Conservation (phyloP, 2,113 vertebrate species). For the Epinephelus cyanopodus region DNA sequence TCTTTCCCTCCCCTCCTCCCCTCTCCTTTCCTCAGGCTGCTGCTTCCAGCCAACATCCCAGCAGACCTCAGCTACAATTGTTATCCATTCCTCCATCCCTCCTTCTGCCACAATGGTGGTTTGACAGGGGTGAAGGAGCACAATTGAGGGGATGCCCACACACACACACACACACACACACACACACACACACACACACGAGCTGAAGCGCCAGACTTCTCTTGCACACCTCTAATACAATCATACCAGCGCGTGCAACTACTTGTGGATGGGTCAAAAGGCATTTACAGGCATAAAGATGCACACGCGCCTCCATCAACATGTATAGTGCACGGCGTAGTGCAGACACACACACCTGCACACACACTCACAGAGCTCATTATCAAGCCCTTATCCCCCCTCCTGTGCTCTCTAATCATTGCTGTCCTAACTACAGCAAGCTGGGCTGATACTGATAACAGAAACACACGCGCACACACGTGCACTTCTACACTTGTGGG, state of each 20-base stretch:
- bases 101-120: constrained; percentile 21
- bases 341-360: constrained; percentile 5
- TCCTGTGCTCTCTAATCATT: constrained; percentile 47
- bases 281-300: not conserved
- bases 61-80: constrained; percentile 48
- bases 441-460: constrained; percentile 70
- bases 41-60: constrained; percentile 48
- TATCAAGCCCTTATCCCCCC: constrained; percentile 14
- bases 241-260: not conserved
- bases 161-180: not conserved
- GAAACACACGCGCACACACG: constrained; percentile 22
- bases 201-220: not conserved
- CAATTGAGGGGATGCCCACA: constrained; percentile 20
- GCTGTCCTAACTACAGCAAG: constrained; percentile 63
- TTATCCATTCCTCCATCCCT: constrained; percentile 41
- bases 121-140: constrained; percentile 31
- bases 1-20: constrained; percentile 1
- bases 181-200: not conserved
- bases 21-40: constrained; percentile 6
- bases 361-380: constrained; percentile 28
- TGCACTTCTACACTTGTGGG: not conserved
- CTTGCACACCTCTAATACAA: not conserved
- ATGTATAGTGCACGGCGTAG: not conserved
- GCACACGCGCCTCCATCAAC: not conserved
- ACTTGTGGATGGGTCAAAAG: constrained; percentile 9